Evolutionary conservation across 1,140 invertebrate species (phyloP).

Genomic region (Eufriesea mexicana): DNA sequence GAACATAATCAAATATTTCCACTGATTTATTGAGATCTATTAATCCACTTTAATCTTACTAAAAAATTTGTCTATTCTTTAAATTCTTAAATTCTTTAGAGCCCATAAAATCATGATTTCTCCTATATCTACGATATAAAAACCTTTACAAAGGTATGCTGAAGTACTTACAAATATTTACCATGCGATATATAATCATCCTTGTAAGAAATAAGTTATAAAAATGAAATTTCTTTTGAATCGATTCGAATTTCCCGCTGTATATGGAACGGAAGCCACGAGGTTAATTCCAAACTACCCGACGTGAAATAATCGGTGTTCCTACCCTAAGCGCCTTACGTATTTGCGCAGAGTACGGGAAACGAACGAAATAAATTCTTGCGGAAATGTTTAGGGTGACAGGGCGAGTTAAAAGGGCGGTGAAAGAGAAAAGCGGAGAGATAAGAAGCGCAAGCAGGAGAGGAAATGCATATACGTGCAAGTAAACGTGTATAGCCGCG

Average conservation of each 20-base stretch:
- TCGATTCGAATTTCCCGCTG: slow-evolving; percentile 2
- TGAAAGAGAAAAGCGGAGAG: slow-evolving; percentile 48
- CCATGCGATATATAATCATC: too few species aligned
- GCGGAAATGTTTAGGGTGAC: slow-evolving; percentile 7
- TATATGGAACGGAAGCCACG: not conserved
- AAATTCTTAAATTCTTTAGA: too few species aligned
- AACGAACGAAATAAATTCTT: slow-evolving; percentile 25
- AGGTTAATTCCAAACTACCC: not conserved
- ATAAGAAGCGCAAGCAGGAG: slow-evolving; percentile 3
- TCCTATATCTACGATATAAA: too few species aligned
- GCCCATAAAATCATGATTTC: too few species aligned
- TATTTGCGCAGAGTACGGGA: not conserved
- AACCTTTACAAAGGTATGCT: too few species aligned
- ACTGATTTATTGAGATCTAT: not conserved
- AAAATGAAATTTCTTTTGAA: not conserved
- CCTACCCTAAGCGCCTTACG: not conserved
- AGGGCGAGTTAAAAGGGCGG: slow-evolving; percentile 50
- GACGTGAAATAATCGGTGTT: not conserved
- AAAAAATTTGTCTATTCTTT: too few species aligned
- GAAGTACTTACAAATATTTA: too few species aligned
- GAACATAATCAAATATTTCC: not conserved
- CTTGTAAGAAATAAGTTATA: not conserved
- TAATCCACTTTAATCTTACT: too few species aligned
- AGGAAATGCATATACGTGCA: slow-evolving; percentile 46
- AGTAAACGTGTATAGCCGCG: slow-evolving; percentile 28